Conservation (phyloP, 2,113 vertebrate genomes). For the Thomomys bottae region DNA sequence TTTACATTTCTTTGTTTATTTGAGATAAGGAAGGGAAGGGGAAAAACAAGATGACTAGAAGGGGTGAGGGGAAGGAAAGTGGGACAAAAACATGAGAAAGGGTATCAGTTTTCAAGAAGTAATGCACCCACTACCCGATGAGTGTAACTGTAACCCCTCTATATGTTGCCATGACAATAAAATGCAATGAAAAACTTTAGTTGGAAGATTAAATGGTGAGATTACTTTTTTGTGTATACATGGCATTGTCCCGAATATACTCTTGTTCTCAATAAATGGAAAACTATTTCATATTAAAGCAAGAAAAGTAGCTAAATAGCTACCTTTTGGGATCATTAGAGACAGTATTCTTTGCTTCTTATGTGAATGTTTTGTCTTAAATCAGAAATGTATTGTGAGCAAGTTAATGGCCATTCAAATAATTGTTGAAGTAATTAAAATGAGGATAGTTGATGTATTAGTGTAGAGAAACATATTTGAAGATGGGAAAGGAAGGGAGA, state of each 20-base stretch:
- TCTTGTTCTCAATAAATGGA: conserved; percentile 17
- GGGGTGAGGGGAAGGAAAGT: too few species aligned
- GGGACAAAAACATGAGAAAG: too few species aligned
- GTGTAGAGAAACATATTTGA: conserved; percentile 22
- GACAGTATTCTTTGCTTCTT: background rate
- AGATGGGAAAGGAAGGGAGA: background rate
- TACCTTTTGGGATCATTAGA: background rate
- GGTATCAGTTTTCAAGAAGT: too few species aligned
- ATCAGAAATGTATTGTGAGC: conserved; percentile 14
- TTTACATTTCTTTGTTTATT: too few species aligned
- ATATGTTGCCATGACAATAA: too few species aligned
- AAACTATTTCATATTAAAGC: background rate
- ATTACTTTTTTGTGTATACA: background rate
- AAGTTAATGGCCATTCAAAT: background rate
- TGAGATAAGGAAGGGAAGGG: too few species aligned
- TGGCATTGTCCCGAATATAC: background rate
- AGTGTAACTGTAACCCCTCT: too few species aligned
- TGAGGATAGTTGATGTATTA: background rate
- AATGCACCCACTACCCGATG: too few species aligned
- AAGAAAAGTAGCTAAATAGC: background rate
- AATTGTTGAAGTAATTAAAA: background rate
- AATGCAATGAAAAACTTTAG: too few species aligned
- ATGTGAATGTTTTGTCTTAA: background rate
- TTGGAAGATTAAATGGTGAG: conserved; percentile 38
- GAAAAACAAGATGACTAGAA: too few species aligned